Base-by-base conservation (phyloP, 2,888 invertebrate species). In the Brenthis ino region DNA sequence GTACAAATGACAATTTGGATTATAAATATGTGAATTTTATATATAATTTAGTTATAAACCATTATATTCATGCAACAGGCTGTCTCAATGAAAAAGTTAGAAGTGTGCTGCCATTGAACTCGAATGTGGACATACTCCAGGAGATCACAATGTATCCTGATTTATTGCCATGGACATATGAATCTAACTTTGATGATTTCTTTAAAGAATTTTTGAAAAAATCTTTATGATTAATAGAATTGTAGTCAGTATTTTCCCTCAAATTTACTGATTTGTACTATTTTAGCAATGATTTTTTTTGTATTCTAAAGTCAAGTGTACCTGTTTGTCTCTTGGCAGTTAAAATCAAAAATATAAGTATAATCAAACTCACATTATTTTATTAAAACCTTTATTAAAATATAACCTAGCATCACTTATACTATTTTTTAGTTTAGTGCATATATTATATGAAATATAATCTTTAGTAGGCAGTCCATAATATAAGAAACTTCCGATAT, bases 31-130 rank as follows among this genome's bases (percentile, higher is more conserved):
- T 87, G 0, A 88, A 87, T 72, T 93, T 91, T 73, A 88, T 93
- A 64, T 93, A 93, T 76, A 91, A 89, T 71, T 80, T 93, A 69
- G 90, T 93, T 73, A 85, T 89, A 0, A 91, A 87, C 72, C 82
- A 91, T 70, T 93, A 92, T 71, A 90, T 93, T 64, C 86, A 92
- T 82, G 90, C 85, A 14, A 85, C 86, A 50, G 93, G 92, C 1
- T 93, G 93, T 74, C 79, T 92, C 0, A 93, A 93, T 77, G 88
- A 82, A 72, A 93, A 93, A 84, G 92, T 93, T 0, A 82, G 93
- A 70, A 89, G 92, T 82, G 91, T 93, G 14, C 75, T 93, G 56
- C 91, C 93, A 3, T 81, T 85, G 69, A 85, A 87, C 77, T 80
- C 83, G 6, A 83, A 86, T 78, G 77, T 80, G 20, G 83, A 85